Evolutionary conservation across 2,797 vertebrate genomes (phyloP).

Genomic region (Pipistrellus pygmaeus): DNA sequence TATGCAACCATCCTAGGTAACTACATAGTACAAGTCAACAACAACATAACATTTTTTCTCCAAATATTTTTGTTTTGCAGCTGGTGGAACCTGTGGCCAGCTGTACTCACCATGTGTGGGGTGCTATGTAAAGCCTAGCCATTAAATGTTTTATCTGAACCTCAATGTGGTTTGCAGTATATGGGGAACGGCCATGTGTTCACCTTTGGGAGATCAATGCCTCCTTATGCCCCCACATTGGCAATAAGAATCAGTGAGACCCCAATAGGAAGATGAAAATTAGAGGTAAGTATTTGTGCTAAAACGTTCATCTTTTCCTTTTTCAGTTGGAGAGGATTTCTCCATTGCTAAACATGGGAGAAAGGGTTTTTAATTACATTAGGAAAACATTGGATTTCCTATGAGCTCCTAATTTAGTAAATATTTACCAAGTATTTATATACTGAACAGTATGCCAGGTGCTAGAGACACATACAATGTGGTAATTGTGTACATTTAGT

Average conservation of each 20-base stretch:
- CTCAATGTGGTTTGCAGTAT: background rate
- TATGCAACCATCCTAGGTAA: background rate
- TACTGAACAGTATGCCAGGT: background rate
- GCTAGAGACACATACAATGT: background rate
- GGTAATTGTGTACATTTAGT: background rate
- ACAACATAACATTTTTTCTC: background rate
- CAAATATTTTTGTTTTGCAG: background rate
- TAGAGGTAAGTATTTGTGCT: background rate
- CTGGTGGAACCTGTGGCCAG: background rate
- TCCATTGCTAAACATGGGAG: background rate
- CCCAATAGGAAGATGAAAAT: background rate
- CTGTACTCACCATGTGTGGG: background rate
- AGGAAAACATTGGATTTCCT: slow-evolving; percentile 7
- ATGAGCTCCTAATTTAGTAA: slow-evolving; percentile 4
- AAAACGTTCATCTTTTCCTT: background rate
- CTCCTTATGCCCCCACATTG: background rate
- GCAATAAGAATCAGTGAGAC: background rate
- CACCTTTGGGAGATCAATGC: background rate
- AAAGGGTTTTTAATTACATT: background rate
- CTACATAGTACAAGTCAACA: background rate
- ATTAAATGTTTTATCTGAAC: slow-evolving; percentile 25
- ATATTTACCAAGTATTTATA: background rate
- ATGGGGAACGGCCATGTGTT: background rate
- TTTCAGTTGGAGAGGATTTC: background rate
- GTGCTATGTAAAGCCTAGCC: background rate